Evolutionary conservation across 2,888 invertebrate genomes (phyloP).

Genomic region (Drosophila falleni): DNA sequence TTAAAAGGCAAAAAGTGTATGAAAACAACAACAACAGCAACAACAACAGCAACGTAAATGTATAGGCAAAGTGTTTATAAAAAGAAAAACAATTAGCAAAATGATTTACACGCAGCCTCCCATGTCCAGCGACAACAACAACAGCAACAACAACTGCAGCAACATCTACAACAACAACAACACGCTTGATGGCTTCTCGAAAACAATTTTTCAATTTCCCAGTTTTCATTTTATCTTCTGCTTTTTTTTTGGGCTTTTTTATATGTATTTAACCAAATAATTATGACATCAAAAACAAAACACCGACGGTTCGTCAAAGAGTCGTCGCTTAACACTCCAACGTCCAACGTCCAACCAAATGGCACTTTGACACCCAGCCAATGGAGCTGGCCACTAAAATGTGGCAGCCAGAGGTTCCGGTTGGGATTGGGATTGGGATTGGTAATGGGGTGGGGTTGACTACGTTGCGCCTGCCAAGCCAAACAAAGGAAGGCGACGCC

Average conservation of each 20-base stretch:
- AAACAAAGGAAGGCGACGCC: constrained; percentile 49
- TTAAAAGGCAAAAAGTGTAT: constrained; percentile 36
- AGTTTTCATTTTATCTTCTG: constrained; percentile 45
- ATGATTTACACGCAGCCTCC: constrained; percentile 79
- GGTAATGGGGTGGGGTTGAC: background rate
- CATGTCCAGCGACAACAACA: constrained; percentile 59
- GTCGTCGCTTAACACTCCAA: constrained; percentile 70
- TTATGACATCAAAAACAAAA: constrained; percentile 77
- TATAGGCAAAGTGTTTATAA: constrained; percentile 43
- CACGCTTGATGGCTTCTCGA: constrained; percentile 33
- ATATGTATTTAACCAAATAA: constrained; percentile 75
- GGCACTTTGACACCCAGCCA: constrained; percentile 58
- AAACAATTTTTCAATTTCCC: constrained; percentile 52
- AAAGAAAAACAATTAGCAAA: constrained; percentile 75
- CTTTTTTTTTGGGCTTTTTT: constrained; percentile 16
- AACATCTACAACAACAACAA: constrained; percentile 7
- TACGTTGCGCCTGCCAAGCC: constrained; percentile 58
- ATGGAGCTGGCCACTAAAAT: constrained; percentile 24
- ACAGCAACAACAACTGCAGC: constrained; percentile 10
- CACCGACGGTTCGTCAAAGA: constrained; percentile 61
- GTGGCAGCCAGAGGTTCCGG: constrained; percentile 8
- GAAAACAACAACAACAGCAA: background rate
- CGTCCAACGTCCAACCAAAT: constrained; percentile 31
- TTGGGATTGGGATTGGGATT: background rate
- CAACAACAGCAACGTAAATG: constrained; percentile 32